Conservation (phyloP, 2,888 invertebrate genomes). For the Chrysina gloriosa region DNA sequence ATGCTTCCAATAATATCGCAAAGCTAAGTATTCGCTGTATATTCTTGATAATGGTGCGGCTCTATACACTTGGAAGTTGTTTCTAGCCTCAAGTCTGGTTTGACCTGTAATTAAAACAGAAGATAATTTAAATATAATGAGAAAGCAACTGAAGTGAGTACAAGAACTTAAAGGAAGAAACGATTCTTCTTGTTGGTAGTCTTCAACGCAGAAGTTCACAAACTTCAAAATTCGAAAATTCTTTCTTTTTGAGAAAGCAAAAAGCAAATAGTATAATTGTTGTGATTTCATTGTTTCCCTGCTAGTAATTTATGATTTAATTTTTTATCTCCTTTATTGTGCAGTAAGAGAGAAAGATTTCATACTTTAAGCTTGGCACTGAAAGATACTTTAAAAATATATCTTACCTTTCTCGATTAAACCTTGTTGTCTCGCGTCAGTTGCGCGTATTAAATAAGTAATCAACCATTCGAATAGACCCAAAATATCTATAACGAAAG, state of each 20-base stretch:
- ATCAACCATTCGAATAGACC: conserved; percentile 87
- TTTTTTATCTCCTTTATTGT: too few relatives aligned
- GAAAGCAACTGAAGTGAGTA: too few relatives aligned
- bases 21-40: conserved; percentile 78
- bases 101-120: too few relatives aligned
- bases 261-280: background rate
- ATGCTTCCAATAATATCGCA: conserved; percentile 68
- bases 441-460: conserved; percentile 80
- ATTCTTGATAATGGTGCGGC: conserved; percentile 80
- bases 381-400: background rate
- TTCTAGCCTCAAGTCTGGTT: conserved; percentile 81
- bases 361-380: too few relatives aligned
- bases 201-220: too few relatives aligned
- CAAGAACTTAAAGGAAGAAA: too few relatives aligned
- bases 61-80: conserved; percentile 84
- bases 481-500: conserved; percentile 77
- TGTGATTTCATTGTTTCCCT: too few relatives aligned
- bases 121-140: background rate
- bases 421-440: conserved; percentile 71
- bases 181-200: too few relatives aligned
- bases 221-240: too few relatives aligned
- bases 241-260: too few relatives aligned
- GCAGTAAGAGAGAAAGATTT: too few relatives aligned
- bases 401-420: conserved; percentile 67
- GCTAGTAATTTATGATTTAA: too few relatives aligned